phyloP scores from a whole-genome alignment of 2,113 vertebrate species.

The Coptodon rendalli region DNA sequence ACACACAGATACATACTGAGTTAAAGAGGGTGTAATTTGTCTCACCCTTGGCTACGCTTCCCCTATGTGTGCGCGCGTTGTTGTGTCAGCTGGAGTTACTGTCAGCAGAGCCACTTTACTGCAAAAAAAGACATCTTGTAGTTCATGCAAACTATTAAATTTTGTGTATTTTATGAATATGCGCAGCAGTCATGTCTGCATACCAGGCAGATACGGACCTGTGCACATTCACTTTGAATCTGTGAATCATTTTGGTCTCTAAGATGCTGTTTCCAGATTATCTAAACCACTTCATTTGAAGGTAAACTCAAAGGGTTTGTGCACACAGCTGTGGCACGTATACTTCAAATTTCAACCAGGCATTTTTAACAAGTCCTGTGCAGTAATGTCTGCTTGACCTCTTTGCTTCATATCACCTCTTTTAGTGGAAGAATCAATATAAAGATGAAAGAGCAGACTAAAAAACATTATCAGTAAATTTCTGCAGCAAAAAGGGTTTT shows the following conservation, averaged over 20 bases:
- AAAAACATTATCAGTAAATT: background rate
- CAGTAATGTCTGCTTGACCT: background rate
- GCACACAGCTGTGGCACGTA: background rate
- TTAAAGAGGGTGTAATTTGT: background rate
- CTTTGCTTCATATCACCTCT: background rate
- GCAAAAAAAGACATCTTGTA: background rate
- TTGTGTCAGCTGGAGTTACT: slow-evolving; percentile 30
- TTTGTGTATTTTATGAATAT: background rate
- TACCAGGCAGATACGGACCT: background rate
- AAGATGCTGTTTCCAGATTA: background rate
- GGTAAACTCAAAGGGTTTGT: background rate
- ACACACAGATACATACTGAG: background rate
- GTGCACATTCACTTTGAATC: background rate
- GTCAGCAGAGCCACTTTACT: background rate
- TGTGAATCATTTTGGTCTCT: background rate
- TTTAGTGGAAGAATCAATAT: background rate
- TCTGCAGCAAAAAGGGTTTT: background rate
- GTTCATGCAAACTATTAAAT: background rate
- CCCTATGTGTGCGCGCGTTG: background rate
- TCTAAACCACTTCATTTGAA: background rate
- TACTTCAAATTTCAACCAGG: background rate
- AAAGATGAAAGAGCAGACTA: background rate
- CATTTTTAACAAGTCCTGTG: background rate
- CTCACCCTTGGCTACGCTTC: background rate
- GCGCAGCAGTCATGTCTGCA: background rate